Evolutionary conservation across 1,140 invertebrate species (phyloP).

Genomic region (Monochamus saltuarius): DNA sequence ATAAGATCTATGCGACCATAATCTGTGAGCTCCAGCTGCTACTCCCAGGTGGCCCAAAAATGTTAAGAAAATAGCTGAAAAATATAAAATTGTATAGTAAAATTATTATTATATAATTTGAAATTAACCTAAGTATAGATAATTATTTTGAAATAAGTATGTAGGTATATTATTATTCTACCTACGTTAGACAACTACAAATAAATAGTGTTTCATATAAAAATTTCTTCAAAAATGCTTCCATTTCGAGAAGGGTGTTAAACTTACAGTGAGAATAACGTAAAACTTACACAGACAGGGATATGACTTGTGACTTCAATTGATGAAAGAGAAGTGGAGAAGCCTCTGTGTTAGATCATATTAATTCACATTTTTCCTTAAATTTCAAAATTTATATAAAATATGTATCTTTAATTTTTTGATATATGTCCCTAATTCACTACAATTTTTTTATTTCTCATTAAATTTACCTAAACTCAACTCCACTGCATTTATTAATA

Average conservation of each 20-base stretch:
- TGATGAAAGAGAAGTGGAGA: no score
- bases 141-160: slow-evolving; percentile 7
- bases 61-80: slow-evolving; percentile 62
- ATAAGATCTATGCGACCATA: slow-evolving; percentile 88
- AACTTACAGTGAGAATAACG: no score
- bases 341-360: no score
- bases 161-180: background rate
- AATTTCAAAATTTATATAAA: no score
- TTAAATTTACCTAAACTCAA: no score
- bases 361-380: no score
- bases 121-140: slow-evolving; percentile 1
- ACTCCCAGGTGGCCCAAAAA: slow-evolving; percentile 66
- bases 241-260: no score
- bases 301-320: background rate
- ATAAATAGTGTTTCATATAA: background rate
- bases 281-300: background rate
- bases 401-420: no score
- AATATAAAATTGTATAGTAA: background rate
- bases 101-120: background rate
- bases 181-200: background rate
- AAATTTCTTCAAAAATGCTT: no score
- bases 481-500: no score
- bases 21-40: slow-evolving; percentile 84
- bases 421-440: no score
- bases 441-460: no score